Evolutionary conservation across 2,888 invertebrate genomes (phyloP), one percentile per base, ranked within the genome.

Genomic region (Cerastis rubricosa): DNA sequence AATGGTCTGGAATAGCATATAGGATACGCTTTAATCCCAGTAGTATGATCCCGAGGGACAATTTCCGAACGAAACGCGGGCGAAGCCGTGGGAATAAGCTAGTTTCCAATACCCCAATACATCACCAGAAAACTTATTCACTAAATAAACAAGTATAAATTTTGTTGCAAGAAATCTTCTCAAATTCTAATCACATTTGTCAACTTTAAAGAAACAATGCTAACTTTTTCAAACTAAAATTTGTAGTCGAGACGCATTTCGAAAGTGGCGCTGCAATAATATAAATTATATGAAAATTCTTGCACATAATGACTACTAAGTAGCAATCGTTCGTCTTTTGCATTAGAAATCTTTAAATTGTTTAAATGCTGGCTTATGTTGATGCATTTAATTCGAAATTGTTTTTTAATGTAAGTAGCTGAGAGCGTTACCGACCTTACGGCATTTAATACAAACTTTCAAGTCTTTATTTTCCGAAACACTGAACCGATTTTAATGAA

Each of bases 211-310:
- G 49, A 25, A 57, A 49, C 45, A 59, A 57, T 19, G 35, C 4
- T 3, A 51, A 47, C 45, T 45, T 61, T 63, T 68, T 65, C 4
- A 40, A 69, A 71, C 67, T 45, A 8, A 8, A 22, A 74, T 85
- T 57, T 40, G 1, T 40, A 86, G 66, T 69, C 65, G n/a, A 63
- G 54, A 74, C 45, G 67, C 40, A 64, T 65, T 61, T 14, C 29
- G 2, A 54, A 45, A 74, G 64, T 75, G 35, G 61, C 22, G 12
- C 68, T 64, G 40, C 43, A 40, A 68, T 76, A 86, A 86, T 86
- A 81, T 76, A 73, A 71, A 74, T 84, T 63, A 29, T 74, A 76
- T 71, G 40, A 77, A 51, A 59, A 80, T 81, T 83, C 71, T 61
- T 77, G 63, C 65, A 65, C 19, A 66, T 29, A 51, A 19, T 25